Percentiles rank a stretch among this genome's conserved stretches.
These are phyloP conservation scores for Clarias pachynema DNA, from an alignment of 2,797 vertebrate genomes.

Conservation along the genomic window DNA sequence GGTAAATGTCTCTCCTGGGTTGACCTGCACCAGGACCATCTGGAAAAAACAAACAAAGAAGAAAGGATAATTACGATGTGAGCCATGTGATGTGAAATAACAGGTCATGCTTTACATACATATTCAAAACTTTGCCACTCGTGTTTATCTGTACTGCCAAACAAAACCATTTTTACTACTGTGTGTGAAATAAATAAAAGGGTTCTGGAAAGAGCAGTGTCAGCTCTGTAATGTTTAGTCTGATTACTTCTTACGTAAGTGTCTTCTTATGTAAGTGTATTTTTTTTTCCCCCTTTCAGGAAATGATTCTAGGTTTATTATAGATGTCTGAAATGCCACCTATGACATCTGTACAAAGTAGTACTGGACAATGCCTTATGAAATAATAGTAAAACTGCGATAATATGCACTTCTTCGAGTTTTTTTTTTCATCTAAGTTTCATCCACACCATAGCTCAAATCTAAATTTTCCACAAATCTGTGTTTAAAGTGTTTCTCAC, in stretches of 20 bases:
- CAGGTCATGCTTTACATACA: not conserved
- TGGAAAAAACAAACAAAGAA: constrained; percentile 48
- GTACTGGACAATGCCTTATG: not conserved
- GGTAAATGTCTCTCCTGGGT: constrained; percentile 81
- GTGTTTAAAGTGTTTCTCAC: not conserved
- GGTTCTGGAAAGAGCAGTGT: not conserved
- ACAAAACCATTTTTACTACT: not conserved
- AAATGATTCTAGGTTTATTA: not conserved
- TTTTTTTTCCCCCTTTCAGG: not conserved
- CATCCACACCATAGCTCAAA: not conserved
- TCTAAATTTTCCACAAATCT: not conserved
- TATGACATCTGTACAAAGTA: not conserved
- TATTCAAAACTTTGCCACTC: not conserved
- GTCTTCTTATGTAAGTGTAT: not conserved
- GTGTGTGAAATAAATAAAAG: not conserved
- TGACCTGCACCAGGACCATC: constrained; percentile 83
- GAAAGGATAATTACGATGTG: not conserved
- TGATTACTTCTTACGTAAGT: not conserved
- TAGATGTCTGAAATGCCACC: not conserved
- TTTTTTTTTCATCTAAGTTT: not conserved
- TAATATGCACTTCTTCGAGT: not conserved
- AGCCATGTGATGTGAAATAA: not conserved
- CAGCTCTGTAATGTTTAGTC: not conserved
- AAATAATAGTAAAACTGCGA: not conserved
- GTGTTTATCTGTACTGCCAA: not conserved